These are phyloP conservation scores for Amazona ochrocephala DNA, from an alignment of 2,797 vertebrate species.

Conservation along the genomic window DNA sequence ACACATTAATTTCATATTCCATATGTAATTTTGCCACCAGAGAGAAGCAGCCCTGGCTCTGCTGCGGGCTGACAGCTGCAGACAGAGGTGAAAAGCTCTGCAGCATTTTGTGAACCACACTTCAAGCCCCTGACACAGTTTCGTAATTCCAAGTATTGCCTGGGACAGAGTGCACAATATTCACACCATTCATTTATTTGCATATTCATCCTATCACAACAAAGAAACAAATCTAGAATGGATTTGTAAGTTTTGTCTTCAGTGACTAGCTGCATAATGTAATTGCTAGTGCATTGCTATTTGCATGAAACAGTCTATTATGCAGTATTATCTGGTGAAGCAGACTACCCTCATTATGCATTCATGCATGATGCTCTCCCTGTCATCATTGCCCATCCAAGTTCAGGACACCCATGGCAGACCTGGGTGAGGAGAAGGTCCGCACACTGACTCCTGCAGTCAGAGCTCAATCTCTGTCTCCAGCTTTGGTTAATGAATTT, in stretches of 20 bases:
- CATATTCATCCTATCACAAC: conserved; percentile 48
- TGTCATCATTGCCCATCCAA: neutral
- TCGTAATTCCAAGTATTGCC: neutral
- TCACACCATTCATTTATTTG: conserved; percentile 19
- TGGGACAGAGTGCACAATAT: conserved; percentile 3
- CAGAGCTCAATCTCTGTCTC: neutral
- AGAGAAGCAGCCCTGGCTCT: neutral
- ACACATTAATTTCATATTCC: neutral
- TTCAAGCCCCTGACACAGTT: neutral
- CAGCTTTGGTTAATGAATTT: neutral
- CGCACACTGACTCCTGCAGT: fast-evolving
- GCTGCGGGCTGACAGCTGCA: neutral
- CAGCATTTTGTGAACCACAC: neutral
- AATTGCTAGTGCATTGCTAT: neutral
- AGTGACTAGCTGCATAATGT: neutral
- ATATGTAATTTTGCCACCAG: neutral
- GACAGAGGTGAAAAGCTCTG: neutral
- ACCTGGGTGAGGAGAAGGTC: neutral
- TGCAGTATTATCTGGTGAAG: neutral
- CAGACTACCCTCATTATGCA: neutral
- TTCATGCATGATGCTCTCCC: neutral
- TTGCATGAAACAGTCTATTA: conserved; percentile 2
- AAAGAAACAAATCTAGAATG: conserved; percentile 31
- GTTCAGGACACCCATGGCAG: neutral
- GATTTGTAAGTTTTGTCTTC: neutral